Evolutionary conservation across 53 echinoderm and acorn worm species (phyloP).

Genomic region (Zoroaster sp.): DNA sequence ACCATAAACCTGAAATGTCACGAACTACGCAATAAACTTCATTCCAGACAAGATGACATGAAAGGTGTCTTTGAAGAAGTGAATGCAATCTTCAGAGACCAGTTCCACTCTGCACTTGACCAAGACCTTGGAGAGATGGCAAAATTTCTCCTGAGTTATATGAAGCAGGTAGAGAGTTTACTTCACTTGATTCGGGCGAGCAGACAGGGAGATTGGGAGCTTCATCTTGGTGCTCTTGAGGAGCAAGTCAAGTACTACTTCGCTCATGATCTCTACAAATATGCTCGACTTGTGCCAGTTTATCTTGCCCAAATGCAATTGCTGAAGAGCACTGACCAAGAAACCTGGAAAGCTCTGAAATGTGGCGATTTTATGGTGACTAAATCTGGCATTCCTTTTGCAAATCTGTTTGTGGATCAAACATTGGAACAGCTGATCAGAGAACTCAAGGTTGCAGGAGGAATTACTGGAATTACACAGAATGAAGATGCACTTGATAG

Average conservation of each 20-base stretch:
- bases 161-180: slow-evolving; percentile 61
- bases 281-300: slow-evolving; percentile 61
- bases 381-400: slow-evolving; percentile 47
- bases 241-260: slow-evolving; percentile 76
- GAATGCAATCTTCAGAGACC: slow-evolving; percentile 42
- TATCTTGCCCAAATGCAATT: slow-evolving; percentile 47
- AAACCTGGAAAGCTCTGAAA: slow-evolving; percentile 49
- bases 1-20: slow-evolving; percentile 49
- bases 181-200: slow-evolving; percentile 70
- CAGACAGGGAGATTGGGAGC: slow-evolving; percentile 49
- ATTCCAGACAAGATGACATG: slow-evolving; percentile 43
- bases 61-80: slow-evolving; percentile 40
- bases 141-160: slow-evolving; percentile 42
- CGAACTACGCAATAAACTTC: slow-evolving; percentile 38
- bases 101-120: slow-evolving; percentile 11
- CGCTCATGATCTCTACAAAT: slow-evolving; percentile 69
- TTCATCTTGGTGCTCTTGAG: slow-evolving; percentile 39
- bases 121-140: slow-evolving; percentile 42
- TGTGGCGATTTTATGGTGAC: slow-evolving; percentile 49
- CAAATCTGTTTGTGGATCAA: slow-evolving; percentile 55
- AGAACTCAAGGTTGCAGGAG: slow-evolving; percentile 47
- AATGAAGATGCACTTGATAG: slow-evolving; percentile 45
- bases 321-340: neutral
- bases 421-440: slow-evolving; percentile 54
- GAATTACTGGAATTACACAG: slow-evolving; percentile 57